phyloP scores from a whole-genome alignment of 2,113 vertebrate species.

The Grammomys surdaster region DNA sequence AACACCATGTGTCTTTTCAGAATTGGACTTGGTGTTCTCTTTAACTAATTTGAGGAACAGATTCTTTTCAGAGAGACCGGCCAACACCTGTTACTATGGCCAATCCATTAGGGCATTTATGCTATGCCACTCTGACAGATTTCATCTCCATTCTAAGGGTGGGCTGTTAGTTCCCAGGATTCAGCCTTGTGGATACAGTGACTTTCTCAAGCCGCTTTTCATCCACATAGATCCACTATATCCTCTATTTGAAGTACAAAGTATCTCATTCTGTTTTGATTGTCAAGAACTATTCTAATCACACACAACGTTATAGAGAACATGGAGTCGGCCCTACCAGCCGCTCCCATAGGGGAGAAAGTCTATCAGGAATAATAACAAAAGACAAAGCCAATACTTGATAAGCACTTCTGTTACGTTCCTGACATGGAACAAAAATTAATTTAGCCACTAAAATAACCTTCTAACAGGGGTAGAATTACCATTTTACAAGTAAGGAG shows the following conservation, averaged over 20 bases:
- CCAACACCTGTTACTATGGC: background rate
- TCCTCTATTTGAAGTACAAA: background rate
- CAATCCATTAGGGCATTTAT: background rate
- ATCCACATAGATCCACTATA: background rate
- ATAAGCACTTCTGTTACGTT: background rate
- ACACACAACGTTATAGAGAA: background rate
- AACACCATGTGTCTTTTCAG: slow-evolving; percentile 4
- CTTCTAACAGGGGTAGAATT: background rate
- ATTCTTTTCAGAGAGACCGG: background rate
- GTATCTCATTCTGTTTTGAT: background rate
- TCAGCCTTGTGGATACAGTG: background rate
- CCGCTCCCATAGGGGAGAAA: background rate
- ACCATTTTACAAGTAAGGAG: background rate
- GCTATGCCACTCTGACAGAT: background rate
- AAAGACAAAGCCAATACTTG: background rate
- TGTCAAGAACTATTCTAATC: background rate
- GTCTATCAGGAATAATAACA: background rate
- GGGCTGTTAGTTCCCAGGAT: background rate
- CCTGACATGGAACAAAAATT: background rate
- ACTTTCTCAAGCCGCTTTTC: slow-evolving; percentile 28
- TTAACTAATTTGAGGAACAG: slow-evolving; percentile 38
- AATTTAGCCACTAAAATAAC: slow-evolving; percentile 44
- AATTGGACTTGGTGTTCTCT: slow-evolving; percentile 15
- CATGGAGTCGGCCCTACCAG: too few species aligned
- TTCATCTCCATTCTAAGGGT: slow-evolving; percentile 4